These are phyloP conservation scores for Trachurus trachurus DNA, from an alignment of 2,797 vertebrate species.

Conservation along the genomic window DNA sequence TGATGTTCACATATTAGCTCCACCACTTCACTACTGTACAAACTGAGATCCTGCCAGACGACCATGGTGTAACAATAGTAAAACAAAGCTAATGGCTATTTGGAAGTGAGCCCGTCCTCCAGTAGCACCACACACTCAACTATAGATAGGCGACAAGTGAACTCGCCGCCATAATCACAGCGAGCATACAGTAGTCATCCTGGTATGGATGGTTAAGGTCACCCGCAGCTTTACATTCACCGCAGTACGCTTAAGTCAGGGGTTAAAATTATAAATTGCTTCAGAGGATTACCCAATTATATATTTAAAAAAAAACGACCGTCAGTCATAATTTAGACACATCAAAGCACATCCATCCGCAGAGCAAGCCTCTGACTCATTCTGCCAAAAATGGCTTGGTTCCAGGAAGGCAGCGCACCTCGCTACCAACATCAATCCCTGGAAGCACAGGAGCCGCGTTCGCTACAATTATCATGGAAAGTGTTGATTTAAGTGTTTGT, in stretches of 20 bases:
- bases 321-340: slow-evolving; percentile 59
- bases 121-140: slow-evolving; percentile 24
- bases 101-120: slow-evolving; percentile 15
- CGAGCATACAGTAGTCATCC: slow-evolving; percentile 39
- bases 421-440: slow-evolving; percentile 38
- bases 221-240: slow-evolving; percentile 35
- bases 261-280: slow-evolving; percentile 53
- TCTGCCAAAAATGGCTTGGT: slow-evolving; percentile 52
- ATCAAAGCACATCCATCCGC: slow-evolving; percentile 58
- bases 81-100: slow-evolving; percentile 7
- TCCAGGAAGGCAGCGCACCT: slow-evolving; percentile 50
- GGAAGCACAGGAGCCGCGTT: slow-evolving; percentile 17
- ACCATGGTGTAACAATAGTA: not conserved
- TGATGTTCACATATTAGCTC: not conserved
- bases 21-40: not conserved
- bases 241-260: slow-evolving; percentile 46
- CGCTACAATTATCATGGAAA: slow-evolving; percentile 17
- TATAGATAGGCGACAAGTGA: slow-evolving; percentile 57
- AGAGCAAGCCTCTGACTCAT: slow-evolving; percentile 57
- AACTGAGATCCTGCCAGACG: slow-evolving; percentile 8
- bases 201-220: slow-evolving; percentile 47
- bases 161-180: slow-evolving; percentile 40
- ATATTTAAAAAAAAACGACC: slow-evolving; percentile 49
- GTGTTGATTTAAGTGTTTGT: slow-evolving; percentile 43
- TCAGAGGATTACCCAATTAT: slow-evolving; percentile 61